These are phyloP conservation scores for Aurelia sp. DNA, from an alignment of 30 jellyfish, hydroid and myxozoan genomes.

Conservation along the genomic window DNA sequence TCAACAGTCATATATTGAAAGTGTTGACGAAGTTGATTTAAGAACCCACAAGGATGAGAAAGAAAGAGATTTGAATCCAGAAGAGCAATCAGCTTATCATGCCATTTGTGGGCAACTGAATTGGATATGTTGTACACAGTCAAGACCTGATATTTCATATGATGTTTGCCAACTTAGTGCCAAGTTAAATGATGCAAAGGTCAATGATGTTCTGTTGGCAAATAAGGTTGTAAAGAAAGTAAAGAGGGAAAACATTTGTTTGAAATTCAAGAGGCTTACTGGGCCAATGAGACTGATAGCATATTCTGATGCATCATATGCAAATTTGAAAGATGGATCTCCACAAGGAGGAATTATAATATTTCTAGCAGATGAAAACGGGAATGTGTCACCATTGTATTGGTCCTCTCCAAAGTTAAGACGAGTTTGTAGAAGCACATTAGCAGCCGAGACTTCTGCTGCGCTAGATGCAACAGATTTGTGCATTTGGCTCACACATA, in stretches of 20 bases:
- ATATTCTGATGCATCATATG: no score
- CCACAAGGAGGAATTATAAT: no score
- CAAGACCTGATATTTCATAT: conserved; percentile 23
- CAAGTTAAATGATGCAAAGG: background rate
- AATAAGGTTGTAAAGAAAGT: conserved; percentile 17
- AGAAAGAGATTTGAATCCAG: conserved; percentile 10
- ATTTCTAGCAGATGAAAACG: no score
- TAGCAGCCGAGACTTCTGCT: conserved; percentile 52
- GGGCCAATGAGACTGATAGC: no score
- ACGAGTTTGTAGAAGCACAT: conserved; percentile 43
- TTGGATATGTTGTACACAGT: conserved; percentile 29
- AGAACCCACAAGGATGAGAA: conserved; percentile 48
- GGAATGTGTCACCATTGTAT: no score
- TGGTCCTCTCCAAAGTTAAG: conserved; percentile 36
- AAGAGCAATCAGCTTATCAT: background rate
- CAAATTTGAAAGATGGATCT: no score
- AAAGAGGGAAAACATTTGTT: background rate
- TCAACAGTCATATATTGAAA: conserved; percentile 36
- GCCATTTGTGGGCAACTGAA: conserved; percentile 28
- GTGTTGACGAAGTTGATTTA: conserved; percentile 9
- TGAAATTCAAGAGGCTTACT: no score
- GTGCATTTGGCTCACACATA: conserved; percentile 36
- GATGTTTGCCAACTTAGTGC: conserved; percentile 8
- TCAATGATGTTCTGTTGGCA: background rate
- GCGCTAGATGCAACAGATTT: conserved; percentile 36